Conservation (phyloP, 2,113 vertebrate species). For the Notechis scutatus region DNA sequence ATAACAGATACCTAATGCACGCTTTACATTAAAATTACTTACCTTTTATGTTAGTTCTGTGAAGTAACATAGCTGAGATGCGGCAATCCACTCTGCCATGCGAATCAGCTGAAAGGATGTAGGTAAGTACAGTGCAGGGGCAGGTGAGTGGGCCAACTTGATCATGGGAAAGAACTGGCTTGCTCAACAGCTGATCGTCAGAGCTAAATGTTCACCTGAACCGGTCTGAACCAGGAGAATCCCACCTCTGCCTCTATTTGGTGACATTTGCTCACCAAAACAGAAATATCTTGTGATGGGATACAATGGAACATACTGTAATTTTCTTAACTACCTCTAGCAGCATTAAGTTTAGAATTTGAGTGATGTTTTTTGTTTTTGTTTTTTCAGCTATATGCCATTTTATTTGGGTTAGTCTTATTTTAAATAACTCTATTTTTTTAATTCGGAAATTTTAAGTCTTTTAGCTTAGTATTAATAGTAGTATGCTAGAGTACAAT, state of each 20-base stretch:
- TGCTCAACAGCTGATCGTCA: no score
- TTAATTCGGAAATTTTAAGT: not conserved
- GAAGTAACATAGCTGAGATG: no score
- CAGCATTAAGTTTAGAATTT: not conserved
- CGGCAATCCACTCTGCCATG: no score
- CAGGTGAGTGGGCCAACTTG: no score
- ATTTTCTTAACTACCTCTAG: not conserved
- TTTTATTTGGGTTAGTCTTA: not conserved
- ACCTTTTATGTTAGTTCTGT: no score
- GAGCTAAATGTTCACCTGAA: no score
- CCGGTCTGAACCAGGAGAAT: no score
- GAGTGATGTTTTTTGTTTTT: not conserved
- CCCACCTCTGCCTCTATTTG: not conserved
- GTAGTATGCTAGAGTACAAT: not conserved
- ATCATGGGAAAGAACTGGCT: no score
- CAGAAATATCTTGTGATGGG: not conserved
- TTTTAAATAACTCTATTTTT: not conserved
- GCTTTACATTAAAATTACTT: no score
- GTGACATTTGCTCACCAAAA: not conserved
- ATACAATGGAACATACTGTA: not conserved
- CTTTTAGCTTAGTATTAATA: not conserved
- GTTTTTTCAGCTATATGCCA: not conserved
- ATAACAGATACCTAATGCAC: no score
- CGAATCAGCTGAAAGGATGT: no score
- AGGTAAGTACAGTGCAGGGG: no score